A percentile compares a stretch with the other conserved stretches of the same genome.
These are phyloP conservation scores for Hippocampus barbouri DNA, from an alignment of 2,113 vertebrate species.

Conservation along the genomic window DNA sequence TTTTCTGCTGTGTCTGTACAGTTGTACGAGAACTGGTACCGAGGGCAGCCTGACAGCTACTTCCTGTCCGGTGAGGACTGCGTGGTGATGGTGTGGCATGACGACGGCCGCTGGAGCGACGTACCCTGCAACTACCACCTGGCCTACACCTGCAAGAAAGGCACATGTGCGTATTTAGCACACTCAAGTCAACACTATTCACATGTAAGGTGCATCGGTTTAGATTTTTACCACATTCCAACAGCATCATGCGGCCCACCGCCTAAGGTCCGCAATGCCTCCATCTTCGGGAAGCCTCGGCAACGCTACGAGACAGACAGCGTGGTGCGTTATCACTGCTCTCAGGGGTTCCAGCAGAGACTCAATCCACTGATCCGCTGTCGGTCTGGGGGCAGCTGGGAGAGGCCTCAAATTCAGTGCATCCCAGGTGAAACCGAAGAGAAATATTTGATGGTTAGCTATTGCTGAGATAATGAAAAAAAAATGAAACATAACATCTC, in stretches of 20 bases:
- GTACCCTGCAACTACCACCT: slow-evolving; percentile 97
- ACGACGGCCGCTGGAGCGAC: slow-evolving; percentile 90
- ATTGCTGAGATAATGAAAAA: background rate
- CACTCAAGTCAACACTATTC: background rate
- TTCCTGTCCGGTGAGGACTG: slow-evolving; percentile 95
- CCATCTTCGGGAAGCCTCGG: slow-evolving; percentile 75
- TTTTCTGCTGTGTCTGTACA: slow-evolving; percentile 36
- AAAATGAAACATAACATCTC: background rate
- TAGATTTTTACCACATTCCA: background rate
- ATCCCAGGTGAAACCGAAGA: slow-evolving; percentile 73
- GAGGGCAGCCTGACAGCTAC: slow-evolving; percentile 92
- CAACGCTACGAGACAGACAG: slow-evolving; percentile 78
- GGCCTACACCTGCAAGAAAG: slow-evolving; percentile 94
- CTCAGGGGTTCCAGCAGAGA: slow-evolving; percentile 75
- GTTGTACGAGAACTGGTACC: slow-evolving; percentile 97
- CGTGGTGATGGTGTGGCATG: slow-evolving; percentile 93
- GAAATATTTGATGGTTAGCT: background rate
- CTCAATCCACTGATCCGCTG: slow-evolving; percentile 81
- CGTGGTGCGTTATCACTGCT: slow-evolving; percentile 79
- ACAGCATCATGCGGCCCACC: slow-evolving; percentile 81
- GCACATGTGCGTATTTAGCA: slow-evolving; percentile 61
- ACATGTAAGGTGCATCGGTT: background rate
- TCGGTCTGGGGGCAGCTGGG: slow-evolving; percentile 80
- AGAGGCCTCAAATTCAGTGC: slow-evolving; percentile 80
- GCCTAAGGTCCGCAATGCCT: slow-evolving; percentile 74